Evolutionary conservation across 1,140 invertebrate genomes (phyloP).

Genomic region (Nasonia giraulti): DNA sequence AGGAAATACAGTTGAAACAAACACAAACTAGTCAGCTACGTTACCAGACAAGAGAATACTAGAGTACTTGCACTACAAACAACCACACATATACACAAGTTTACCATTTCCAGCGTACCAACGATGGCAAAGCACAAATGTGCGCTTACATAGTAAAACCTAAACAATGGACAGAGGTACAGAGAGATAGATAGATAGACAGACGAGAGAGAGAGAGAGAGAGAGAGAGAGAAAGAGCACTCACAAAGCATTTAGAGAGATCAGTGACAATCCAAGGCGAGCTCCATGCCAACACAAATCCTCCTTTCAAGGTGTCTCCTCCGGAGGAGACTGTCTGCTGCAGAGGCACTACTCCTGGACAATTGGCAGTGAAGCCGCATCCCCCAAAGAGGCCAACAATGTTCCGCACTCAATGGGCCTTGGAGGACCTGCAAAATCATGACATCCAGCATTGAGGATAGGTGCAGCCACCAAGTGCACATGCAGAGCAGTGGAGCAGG

Average conservation of each 20-base stretch:
- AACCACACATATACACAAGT: neutral
- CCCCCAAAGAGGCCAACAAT: slow-evolving; percentile 32
- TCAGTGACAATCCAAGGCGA: slow-evolving; percentile 40
- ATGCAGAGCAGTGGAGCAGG: neutral
- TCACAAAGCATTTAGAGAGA: slow-evolving; percentile 54
- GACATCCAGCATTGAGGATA: slow-evolving; percentile 29
- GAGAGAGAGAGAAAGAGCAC: slow-evolving; percentile 1
- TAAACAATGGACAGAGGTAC: neutral
- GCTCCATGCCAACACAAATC: slow-evolving; percentile 45
- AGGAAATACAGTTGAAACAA: too few relatives aligned
- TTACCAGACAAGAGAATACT: neutral
- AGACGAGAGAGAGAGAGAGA: neutral
- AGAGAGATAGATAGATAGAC: too few relatives aligned
- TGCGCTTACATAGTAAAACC: neutral
- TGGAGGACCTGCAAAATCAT: slow-evolving; percentile 46
- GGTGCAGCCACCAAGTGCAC: neutral
- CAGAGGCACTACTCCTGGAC: slow-evolving; percentile 2
- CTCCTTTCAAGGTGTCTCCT: slow-evolving; percentile 15
- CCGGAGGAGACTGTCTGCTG: neutral
- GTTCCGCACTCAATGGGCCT: slow-evolving; percentile 32
- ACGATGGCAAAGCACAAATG: neutral
- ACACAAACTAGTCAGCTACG: too few relatives aligned
- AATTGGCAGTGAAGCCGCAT: slow-evolving; percentile 38
- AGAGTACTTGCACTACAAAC: neutral
- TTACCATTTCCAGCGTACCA: neutral